Percentiles rank a stretch among this genome's conserved stretches.
phyloP scores from a whole-genome alignment of 2,797 vertebrate genomes.

The Eulemur albifrons region DNA sequence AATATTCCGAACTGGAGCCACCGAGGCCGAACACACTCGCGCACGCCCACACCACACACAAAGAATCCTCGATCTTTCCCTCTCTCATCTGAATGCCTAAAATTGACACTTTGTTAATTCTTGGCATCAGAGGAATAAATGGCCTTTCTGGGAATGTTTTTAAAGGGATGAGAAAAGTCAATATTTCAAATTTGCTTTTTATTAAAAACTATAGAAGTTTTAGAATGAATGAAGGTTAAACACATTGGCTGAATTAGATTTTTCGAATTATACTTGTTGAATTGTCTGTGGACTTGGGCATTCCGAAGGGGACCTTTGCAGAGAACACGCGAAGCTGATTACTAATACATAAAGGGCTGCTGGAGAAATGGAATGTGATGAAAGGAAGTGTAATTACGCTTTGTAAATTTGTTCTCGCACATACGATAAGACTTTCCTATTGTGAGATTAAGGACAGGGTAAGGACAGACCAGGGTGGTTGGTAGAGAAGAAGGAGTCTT shows the following conservation, averaged over 20 bases:
- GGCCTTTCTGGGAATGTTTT: background rate
- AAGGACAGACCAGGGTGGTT: background rate
- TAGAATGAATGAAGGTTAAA: background rate
- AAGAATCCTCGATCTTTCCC: background rate
- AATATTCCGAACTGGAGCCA: background rate
- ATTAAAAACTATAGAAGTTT: conserved; percentile 19
- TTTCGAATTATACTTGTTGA: background rate
- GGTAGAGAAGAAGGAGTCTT: background rate
- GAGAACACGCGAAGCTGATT: background rate
- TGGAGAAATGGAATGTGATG: background rate
- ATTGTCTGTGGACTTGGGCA: background rate
- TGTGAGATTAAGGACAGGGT: background rate
- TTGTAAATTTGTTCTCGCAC: background rate
- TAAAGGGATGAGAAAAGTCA: background rate
- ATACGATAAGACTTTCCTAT: background rate
- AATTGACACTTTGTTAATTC: background rate
- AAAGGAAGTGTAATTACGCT: background rate
- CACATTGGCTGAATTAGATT: background rate
- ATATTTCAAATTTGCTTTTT: background rate
- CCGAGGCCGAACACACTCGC: background rate
- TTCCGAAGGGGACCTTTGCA: background rate
- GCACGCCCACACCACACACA: background rate
- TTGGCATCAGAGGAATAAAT: background rate
- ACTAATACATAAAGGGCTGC: background rate
- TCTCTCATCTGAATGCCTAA: background rate